Base-by-base conservation (phyloP, 2,888 invertebrate species). In the Drosophila stalkeri region DNA sequence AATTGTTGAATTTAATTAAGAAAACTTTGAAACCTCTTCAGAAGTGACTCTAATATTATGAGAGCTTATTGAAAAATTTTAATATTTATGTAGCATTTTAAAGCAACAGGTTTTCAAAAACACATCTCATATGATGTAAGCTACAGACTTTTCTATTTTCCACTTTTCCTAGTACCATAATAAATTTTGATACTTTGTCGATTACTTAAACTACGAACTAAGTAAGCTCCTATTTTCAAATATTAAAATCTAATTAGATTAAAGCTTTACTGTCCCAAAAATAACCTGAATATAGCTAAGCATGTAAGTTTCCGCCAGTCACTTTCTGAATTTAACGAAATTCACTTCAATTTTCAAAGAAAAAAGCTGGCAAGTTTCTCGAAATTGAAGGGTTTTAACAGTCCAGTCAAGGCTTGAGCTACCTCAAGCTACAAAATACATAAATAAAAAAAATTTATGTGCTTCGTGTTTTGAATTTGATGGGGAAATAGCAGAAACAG, bases 371-470 rank as follows among this genome's bases (percentile, higher is more conserved):
- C 39, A 54, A 54, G 52, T 37, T 12, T 23, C 20, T 52, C 18
- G 43, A 33, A 51, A 35, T 27, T 27, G 46, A 70, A 49, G 67
- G 57, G 41, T 57, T 68, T 12, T 43, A 16, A 35, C n/a, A 16
- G 55, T 47, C 68, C 18, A 55, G 47, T 23, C 52, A 64, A 69
- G 70, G 75, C 69, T 66, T 37, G 44, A 27, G 31, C 35, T 46
- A 55, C 70, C 54, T 47, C 67, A 76, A 39, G 57, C 76, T 68
- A 67, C 84, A 80, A 85, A 89, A 84, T 85, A 85, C 86, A 85
- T 89, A 89, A 89, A 89, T 85, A 89, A 80, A 86, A 84, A 60
- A 89, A 89, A 86, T 89, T 81, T 85, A 85, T 85, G 87, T 87
- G 85, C 72, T 85, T 89, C 85, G 85, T 89, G 85, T 75, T 82